Conservation (phyloP, 2,888 invertebrate genomes). For the Pherbina coryleti region DNA sequence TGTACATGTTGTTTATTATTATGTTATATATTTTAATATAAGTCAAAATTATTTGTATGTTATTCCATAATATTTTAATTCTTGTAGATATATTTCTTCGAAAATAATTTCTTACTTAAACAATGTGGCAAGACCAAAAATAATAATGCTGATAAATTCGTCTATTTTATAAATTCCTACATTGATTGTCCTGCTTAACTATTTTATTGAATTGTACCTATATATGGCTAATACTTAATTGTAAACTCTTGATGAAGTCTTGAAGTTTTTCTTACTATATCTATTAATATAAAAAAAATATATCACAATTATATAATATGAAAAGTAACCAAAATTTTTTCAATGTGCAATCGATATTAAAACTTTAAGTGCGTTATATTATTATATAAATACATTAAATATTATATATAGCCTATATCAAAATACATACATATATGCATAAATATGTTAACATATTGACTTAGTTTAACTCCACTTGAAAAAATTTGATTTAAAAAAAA, state of each 20-base stretch:
- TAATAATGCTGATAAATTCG: neutral
- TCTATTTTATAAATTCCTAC: neutral
- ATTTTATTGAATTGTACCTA: neutral
- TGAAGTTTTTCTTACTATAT: neutral
- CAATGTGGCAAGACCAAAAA: too few relatives aligned
- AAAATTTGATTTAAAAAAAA: too few relatives aligned
- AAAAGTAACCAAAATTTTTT: neutral
- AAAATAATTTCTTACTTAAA: too few relatives aligned
- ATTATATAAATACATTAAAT: neutral
- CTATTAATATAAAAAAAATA: neutral
- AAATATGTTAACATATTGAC: neutral
- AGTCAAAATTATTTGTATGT: neutral
- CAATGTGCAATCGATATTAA: conserved; percentile 14
- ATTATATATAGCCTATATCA: neutral
- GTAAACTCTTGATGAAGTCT: neutral
- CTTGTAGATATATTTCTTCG: too few relatives aligned
- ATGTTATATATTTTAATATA: conserved; percentile 13
- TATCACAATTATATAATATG: neutral
- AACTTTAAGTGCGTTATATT: neutral
- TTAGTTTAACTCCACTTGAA: too few relatives aligned
- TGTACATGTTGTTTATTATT: conserved; percentile 34
- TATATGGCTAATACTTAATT: neutral
- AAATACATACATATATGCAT: neutral
- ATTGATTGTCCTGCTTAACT: neutral
- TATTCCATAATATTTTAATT: too few relatives aligned